Evolutionary conservation across 2,113 vertebrate genomes (phyloP).

Genomic region (Ciconia boyciana): DNA sequence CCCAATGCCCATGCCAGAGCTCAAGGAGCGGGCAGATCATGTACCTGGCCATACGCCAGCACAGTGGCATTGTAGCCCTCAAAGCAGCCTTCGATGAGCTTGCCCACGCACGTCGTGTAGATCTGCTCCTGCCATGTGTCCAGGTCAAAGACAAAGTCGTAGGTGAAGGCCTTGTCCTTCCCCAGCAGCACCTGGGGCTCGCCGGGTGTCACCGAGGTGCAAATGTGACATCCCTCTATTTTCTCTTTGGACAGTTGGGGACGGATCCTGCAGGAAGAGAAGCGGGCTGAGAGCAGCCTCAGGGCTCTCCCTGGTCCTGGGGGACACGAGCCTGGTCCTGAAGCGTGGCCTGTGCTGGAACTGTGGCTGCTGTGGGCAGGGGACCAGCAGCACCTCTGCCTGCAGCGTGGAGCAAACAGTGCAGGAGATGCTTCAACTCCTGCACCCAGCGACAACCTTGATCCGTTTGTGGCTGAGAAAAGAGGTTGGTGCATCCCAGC

Average conservation of each 20-base stretch:
- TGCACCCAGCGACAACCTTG: background rate
- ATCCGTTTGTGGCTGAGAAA: background rate
- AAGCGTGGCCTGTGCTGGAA: background rate
- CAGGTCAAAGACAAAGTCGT: conserved; percentile 93
- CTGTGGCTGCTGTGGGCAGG: accelerated
- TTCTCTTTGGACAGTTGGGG: conserved; percentile 98
- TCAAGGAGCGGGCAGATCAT: accelerated
- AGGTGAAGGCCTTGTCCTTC: conserved; percentile 98
- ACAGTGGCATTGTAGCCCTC: conserved; percentile 97
- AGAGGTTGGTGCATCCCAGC: background rate
- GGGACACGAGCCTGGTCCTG: background rate
- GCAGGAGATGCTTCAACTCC: background rate
- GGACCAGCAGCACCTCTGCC: accelerated
- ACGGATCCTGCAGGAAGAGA: conserved; percentile 81
- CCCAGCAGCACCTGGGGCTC: conserved; percentile 95
- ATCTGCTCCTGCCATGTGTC: conserved; percentile 87
- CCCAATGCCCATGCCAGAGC: background rate
- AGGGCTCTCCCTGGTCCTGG: background rate
- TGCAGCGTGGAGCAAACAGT: background rate
- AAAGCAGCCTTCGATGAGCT: conserved; percentile 94
- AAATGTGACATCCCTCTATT: conserved; percentile 96
- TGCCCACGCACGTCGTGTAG: conserved; percentile 84
- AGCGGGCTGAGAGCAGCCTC: background rate
- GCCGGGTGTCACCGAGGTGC: conserved; percentile 90
- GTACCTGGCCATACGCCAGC: conserved; percentile 93